Evolutionary conservation across 2,797 vertebrate species (phyloP).

Genomic region (Jordanella pulchra): DNA sequence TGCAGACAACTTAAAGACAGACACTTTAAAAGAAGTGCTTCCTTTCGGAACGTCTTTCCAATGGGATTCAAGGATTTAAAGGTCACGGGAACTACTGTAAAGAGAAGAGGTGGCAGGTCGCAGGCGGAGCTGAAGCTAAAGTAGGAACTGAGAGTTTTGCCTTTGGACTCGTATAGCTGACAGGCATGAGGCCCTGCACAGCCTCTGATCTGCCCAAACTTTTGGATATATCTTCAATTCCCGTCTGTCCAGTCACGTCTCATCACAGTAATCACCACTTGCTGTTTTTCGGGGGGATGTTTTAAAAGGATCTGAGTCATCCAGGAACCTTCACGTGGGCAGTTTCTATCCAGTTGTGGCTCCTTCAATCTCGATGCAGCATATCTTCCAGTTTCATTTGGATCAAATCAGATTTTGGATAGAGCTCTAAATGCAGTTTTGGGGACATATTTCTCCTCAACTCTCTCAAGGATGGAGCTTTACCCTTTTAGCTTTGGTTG

Average conservation of each 20-base stretch:
- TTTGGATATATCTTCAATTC: constrained; percentile 41
- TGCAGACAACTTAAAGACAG: constrained; percentile 52
- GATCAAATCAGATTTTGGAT: constrained; percentile 28
- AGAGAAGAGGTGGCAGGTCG: constrained; percentile 20
- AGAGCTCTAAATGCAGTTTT: constrained; percentile 24
- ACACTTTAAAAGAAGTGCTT: constrained; percentile 43
- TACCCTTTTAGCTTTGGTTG: constrained; percentile 60
- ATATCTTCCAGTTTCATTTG: constrained; percentile 30
- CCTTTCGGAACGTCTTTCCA: constrained; percentile 29
- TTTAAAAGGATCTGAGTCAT: constrained; percentile 30
- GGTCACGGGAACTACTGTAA: constrained; percentile 36
- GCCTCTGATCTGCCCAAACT: constrained; percentile 26
- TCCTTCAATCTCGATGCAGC: constrained; percentile 36
- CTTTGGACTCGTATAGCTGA: constrained; percentile 47
- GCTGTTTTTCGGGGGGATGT: constrained; percentile 9
- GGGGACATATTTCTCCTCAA: constrained; percentile 29
- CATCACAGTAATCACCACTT: constrained; percentile 12
- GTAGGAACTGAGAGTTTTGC: constrained; percentile 54
- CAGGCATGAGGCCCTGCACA: constrained; percentile 42
- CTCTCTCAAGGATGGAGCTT: constrained; percentile 56
- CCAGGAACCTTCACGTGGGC: constrained; percentile 17
- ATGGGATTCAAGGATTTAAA: constrained; percentile 45
- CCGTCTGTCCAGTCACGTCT: constrained; percentile 18
- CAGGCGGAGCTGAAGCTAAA: constrained; percentile 39
- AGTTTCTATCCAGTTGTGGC: constrained; percentile 29